Conservation (phyloP, 2,113 vertebrate genomes). For the Rhineura floridana region DNA sequence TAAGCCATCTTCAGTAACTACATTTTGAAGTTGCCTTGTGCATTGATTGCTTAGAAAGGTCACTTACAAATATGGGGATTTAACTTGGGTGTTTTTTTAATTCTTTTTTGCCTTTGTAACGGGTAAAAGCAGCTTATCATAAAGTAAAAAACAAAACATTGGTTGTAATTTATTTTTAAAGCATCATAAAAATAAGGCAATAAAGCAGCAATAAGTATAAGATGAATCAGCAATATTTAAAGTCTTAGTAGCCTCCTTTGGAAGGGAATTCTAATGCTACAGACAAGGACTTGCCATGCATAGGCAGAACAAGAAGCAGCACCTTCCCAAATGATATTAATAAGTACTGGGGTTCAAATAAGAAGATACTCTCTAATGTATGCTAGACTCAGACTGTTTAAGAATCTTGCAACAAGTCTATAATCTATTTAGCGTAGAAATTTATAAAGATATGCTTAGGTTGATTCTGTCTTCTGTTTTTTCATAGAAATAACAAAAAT, state of each 20-base stretch:
- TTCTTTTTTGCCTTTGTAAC: too few species aligned
- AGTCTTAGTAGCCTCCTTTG: too few species aligned
- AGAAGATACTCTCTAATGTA: neutral
- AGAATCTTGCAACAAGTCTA: neutral
- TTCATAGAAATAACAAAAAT: neutral
- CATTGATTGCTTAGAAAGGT: neutral
- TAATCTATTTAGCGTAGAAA: neutral
- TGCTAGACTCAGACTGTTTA: neutral
- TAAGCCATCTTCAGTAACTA: neutral
- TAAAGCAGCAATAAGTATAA: neutral
- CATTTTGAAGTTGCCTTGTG: too few species aligned
- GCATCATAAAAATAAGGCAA: neutral
- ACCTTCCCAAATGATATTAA: neutral
- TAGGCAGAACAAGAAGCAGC: neutral
- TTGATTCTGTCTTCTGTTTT: neutral
- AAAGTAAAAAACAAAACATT: neutral
- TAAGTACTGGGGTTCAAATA: neutral
- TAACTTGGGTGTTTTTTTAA: too few species aligned
- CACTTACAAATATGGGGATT: neutral
- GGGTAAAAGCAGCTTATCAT: too few species aligned
- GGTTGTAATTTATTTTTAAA: too few species aligned
- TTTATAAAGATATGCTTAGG: neutral
- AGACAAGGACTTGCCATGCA: neutral
- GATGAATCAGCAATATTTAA: neutral
- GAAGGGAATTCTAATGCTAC: neutral